Base-by-base conservation (phyloP, 1,140 invertebrate genomes). In the Aphelenchoides fujianensis region DNA sequence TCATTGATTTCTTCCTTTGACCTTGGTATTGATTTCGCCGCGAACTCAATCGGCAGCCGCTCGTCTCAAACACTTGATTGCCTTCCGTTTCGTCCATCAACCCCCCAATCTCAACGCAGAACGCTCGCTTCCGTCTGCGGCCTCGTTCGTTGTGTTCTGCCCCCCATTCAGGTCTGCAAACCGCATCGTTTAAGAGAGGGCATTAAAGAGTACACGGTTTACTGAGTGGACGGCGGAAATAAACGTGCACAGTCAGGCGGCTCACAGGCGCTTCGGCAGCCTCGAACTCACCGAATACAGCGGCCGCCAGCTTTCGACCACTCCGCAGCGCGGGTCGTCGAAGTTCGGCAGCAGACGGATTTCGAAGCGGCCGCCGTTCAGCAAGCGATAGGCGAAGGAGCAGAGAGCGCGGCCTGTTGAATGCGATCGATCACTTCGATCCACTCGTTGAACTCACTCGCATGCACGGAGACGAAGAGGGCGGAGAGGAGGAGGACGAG, bases 321-420 rank as follows among this genome's bases (percentile, higher is more conserved):
- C 12, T 16, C 19, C 19, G 34, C 5, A 59, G 5, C 27, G 7
- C 34, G 55, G 34, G 34, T 59, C 5, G 55, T 59, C 55, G 7
- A 59, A 19, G 19, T 59, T 59, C 5, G 55, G 55, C 55, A 59
- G 23, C 19, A 59, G 34, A 59, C 34, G 55, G 34, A 59, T 5
- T 59, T 59, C 55, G 19, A 7, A 19, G 28, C 34, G 5, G 28
- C 55, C 55, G 5, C 34, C 19, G 23, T 5, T 59, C 23, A 48
- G 41, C 23, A 23, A 16, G 23, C 41, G 41, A 48, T 48, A 48
- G 23, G 23, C 41, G 41, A 48, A 48, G 23, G 41, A 48, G 23
- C 41, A 48, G 23, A 48, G 12, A 23, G 23, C 12, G 12, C 41
- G 41, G 23, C 41, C 41, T 48, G n/a, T n/a, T n/a, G 23, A 48